Evolutionary conservation across 1,140 invertebrate species (phyloP), one percentile per base, ranked within the genome.

Genomic region (Zelostemma sp.): DNA sequence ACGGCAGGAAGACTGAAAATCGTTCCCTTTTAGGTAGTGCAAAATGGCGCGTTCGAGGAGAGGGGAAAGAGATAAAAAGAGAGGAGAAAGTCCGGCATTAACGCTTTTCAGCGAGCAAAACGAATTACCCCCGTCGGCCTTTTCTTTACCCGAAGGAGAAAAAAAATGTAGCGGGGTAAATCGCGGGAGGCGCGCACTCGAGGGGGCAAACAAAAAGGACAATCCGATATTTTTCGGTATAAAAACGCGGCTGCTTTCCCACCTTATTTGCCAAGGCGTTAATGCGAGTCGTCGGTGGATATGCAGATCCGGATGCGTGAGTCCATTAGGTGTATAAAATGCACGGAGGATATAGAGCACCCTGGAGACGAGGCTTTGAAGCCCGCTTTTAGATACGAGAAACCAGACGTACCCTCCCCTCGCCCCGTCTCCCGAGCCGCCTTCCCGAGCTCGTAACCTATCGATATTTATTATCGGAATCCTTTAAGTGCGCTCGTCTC

Each of bases 391-490:
- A 68, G 64, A 65, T 11, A 11, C n/a, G 21, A 21, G 14, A 28
- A 33, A 8, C 38, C 35, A 6, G 25, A 28, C 25, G 25, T 12
- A 6, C 21, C 12, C 8, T 46, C 6, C 43, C n/a, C 43, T 9
- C 43, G 15, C 19, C n/a, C 14, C 17, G 51, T 51, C 25, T 51
- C 38, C 51, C 21, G 40, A 41, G n/a, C n/a, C n/a, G n/a, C 53
- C 21, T 45, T 31, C 38, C 58, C 62, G 61, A 5, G 64, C 63
- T 72, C 71, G 71, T 73, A 69, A 73, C 65, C 71, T 67, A 69
- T 69, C 71, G 59, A 73, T 73, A 73, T 73, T 69, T 73, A 73
- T 73, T 73, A 69, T 67, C 59, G 56, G 56, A 49, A 63, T 73
- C 71, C 62, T 63, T 73, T 63, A 63, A 65, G 59, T 61, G 50